Base-by-base conservation (phyloP, 2,888 invertebrate species). In the Achlya flavicornis region DNA sequence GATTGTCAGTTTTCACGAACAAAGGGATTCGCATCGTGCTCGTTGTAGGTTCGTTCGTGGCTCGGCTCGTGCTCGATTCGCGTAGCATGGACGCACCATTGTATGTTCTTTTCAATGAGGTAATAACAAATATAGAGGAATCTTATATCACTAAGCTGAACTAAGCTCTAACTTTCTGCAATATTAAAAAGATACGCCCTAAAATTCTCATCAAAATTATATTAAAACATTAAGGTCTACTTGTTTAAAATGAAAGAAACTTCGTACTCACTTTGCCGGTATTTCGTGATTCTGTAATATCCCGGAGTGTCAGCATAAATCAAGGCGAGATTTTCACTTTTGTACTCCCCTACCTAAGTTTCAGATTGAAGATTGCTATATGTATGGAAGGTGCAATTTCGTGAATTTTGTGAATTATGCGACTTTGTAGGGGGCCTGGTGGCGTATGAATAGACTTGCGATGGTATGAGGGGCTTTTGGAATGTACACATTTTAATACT, bases 231-330 rank as follows among this genome's bases (percentile, higher is more conserved):
- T 53, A 8, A 53, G 53, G 4, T 19, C 2, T 19, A 19, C 19
- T 53, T 46, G 6, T 46, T 19, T 10, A 3, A 19, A n/a, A 53
- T 53, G 53, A 19, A 46, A 53, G 53, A 43, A 68, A 66, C 65
- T 68, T 66, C 26, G 53, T 63, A 68, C 70, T 67, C 64, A 66
- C 70, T 66, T 68, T 63, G 63, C 57, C 62, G 63, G 46, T 46
- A n/a, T 63, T 61, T 16, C 35, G 32, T 12, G 19, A 53, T 8
- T 10, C 19, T 61, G 65, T 66, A 71, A 72, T 78, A 69, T 74
- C 73, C 66, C 64, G 65, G 66, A 70, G 72, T 76, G 77, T 77
- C 71, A 66, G 61, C 72, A 77, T 79, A 80, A 80, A 81, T 84
- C 77, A 78, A 66, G 64, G 63, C 63, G 58, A 67, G 68, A 74